Base-by-base conservation (phyloP, 2,888 invertebrate genomes). In the Clepsis dumicolana region DNA sequence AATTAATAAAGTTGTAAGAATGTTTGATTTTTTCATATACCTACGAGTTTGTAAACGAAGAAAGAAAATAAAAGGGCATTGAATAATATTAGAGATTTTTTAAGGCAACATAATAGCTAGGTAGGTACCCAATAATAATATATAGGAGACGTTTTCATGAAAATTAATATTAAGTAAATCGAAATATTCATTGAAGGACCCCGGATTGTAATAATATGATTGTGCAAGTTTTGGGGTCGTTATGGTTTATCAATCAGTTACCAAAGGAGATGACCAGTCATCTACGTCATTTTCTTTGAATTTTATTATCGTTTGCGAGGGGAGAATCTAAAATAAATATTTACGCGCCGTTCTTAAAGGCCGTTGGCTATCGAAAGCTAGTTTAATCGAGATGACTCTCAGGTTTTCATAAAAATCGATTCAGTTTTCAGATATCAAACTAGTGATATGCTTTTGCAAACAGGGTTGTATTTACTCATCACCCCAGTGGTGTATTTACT, bases 241-340 rank as follows among this genome's bases (percentile, higher is more conserved):
- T 56, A 70, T 70, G 65, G 8, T 35, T 61, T 67, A 64, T 68
- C 64, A 41, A 68, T 64, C 64, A 68, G 35, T 57, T 35, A 52
- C 63, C 25, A 32, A 61, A 54, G 32, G 29, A 41, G 50, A 57
- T 59, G 64, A 65, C 70, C 69, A 61, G 59, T 59, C 71, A 65
- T 65, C 65, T 62, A n/a, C 38, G 59, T 53, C 59, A 57, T 50
- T 32, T 18, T 27, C 14, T 56, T 54, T 54, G 54, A 29, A 54
- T 54, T 54, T 54, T 29, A 54, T 32, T 56, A 56, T n/a, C 25
- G n/a, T 52, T 25, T 25, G 21, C n/a, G 24, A 8, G 56, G 62
- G 62, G 38, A 48, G 48, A 4, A 29, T 50, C 4, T 25, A 38
- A 38, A 67, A 16, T 54, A 52, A 32, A 54, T 25, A 27, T 7